Evolutionary conservation across 2,797 vertebrate genomes (phyloP).

Genomic region (Lacerta bilineata): DNA sequence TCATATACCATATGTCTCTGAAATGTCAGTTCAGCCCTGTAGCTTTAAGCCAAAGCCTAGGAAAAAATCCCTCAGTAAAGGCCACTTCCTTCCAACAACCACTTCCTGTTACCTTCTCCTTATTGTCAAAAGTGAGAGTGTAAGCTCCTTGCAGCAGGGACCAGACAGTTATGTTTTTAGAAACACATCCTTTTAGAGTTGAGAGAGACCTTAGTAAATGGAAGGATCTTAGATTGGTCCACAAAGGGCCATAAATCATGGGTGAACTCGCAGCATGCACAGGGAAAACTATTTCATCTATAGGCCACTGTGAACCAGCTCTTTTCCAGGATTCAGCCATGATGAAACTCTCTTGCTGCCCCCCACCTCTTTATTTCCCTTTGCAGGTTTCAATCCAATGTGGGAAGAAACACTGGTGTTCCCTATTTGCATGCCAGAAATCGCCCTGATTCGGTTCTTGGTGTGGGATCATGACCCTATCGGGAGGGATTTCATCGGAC

Average conservation of each 20-base stretch:
- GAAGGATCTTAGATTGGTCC: no score
- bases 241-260: neutral
- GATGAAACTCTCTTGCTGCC: neutral
- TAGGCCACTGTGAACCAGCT: neutral
- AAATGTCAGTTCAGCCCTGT: no score
- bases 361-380: neutral
- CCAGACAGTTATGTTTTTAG: neutral
- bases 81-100: no score
- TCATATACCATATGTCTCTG: no score
- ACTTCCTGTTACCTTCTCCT: neutral
- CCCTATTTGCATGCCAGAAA: slow-evolving; percentile 93
- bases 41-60: neutral
- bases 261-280: accelerated
- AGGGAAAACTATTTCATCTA: neutral
- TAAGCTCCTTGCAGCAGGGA: neutral
- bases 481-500: slow-evolving; percentile 96
- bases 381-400: slow-evolving; percentile 96
- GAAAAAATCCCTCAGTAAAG: neutral
- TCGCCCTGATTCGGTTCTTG: slow-evolving; percentile 92
- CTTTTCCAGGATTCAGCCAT: no score
- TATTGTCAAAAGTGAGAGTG: neutral
- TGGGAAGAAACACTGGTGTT: slow-evolving; percentile 99
- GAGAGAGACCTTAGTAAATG: neutral
- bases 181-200: neutral
- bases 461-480: slow-evolving; percentile 99